phyloP scores from a whole-genome alignment of 2,888 invertebrate genomes.

The Poecilus cupreus region DNA sequence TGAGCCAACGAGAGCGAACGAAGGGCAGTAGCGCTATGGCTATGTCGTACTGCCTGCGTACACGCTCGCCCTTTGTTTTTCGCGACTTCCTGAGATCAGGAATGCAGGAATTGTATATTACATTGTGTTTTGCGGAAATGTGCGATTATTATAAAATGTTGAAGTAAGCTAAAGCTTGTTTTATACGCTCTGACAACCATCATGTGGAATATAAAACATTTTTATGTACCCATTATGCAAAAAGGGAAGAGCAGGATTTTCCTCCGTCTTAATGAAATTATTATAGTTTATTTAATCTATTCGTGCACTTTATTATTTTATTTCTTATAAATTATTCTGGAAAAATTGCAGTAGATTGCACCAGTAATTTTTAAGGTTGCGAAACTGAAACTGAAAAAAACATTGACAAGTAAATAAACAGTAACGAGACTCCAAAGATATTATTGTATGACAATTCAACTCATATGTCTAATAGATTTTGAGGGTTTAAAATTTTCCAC shows the following conservation, averaged over 20 bases:
- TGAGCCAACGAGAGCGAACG: neutral
- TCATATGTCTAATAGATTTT: too few species aligned
- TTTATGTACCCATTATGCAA: neutral
- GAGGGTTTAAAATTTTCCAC: too few species aligned
- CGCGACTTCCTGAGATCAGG: constrained; percentile 16
- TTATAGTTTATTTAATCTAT: neutral
- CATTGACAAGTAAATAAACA: too few species aligned
- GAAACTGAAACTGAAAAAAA: too few species aligned
- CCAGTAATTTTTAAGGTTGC: too few species aligned
- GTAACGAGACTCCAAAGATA: too few species aligned
- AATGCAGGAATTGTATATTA: constrained; percentile 15
- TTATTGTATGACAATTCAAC: too few species aligned
- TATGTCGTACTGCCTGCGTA: neutral
- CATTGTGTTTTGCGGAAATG: constrained; percentile 17
- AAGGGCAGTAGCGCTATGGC: neutral
- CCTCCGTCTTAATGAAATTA: too few species aligned
- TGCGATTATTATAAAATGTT: constrained; percentile 25
- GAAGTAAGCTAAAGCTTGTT: constrained; percentile 24
- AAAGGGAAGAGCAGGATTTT: neutral
- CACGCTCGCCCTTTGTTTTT: neutral
- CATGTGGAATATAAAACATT: constrained; percentile 5
- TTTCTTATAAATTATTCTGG: too few species aligned
- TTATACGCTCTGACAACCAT: constrained; percentile 31
- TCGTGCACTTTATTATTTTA: too few species aligned
- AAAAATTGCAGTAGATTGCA: too few species aligned